Base-by-base conservation (phyloP, 2,113 vertebrate species). In the Typhlomys cinereus region DNA sequence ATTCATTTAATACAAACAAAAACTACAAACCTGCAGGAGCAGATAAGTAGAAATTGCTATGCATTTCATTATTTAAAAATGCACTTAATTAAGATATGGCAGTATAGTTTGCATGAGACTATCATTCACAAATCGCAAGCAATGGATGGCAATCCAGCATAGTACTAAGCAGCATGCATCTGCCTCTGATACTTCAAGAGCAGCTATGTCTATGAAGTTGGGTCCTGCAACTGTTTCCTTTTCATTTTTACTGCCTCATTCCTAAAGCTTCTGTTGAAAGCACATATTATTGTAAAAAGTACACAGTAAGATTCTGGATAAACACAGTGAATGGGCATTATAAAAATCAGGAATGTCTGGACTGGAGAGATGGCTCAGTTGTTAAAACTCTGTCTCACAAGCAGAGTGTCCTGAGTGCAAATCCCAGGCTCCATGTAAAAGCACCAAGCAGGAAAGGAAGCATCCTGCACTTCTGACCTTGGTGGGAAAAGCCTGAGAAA, bases 1-100 rank as follows among this genome's bases (percentile, higher is more conserved):
- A 93, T 85, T n/a, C n/a, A n/a, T n/a, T n/a, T 88, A 61, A 79
- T 89, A 95, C 95, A 81, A 67, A 84, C 10, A 82, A 70, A 95
- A 52, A 52, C 2, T 46, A 84, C n/a, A n/a, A n/a, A n/a, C n/a
- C 4, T 87, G 8, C 9, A 73, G 85, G 39, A 84, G 83, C 78
- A 92, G 5, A 1, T 86, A 41, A 18, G 44, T 20, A 54, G 91
- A 89, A 31, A 80, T 85, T 79, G 57, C 27, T 29, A 73, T 1
- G 2, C 3, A 12, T 44, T n/a, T 92, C 94, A 21, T 83, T 82
- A 81, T 93, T 87, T 83, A 27, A 88, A 96, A 92, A 87, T 3
- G 5, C 79, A 39, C 48, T 66, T 90, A 93, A 95, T 92, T 96
- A 87, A 20, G 36, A 23, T 82, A 18, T 0, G 83, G 67, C 81